Evolutionary conservation across 2,113 vertebrate species (phyloP).

Genomic region (Plestiodon gilberti): DNA sequence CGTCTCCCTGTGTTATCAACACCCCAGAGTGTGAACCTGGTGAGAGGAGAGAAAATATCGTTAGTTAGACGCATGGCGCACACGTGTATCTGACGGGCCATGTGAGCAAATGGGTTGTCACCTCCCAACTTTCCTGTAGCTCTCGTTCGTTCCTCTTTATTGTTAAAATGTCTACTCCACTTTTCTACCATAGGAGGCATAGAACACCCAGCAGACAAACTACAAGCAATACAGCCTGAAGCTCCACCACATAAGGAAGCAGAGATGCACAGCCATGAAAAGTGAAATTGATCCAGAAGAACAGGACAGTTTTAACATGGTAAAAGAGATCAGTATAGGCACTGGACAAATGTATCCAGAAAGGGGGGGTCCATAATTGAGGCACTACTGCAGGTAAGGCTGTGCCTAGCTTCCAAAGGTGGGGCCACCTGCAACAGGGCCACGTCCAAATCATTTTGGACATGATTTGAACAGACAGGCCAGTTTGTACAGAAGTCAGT

Average conservation of each 20-base stretch:
- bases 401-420: no score
- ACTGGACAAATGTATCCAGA: background rate
- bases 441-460: no score
- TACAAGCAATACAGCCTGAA: background rate
- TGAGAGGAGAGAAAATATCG: background rate
- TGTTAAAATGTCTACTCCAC: background rate
- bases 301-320: background rate
- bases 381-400: no score
- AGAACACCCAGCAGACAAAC: no score
- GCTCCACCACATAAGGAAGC: background rate
- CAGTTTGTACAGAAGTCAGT: no score
- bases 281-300: background rate
- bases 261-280: background rate
- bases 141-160: background rate
- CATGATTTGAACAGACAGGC: no score
- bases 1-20: conserved; percentile 96
- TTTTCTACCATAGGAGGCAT: background rate
- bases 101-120: background rate
- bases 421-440: no score
- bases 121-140: background rate
- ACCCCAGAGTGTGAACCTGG: conserved; percentile 96
- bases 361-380: no score
- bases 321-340: background rate
- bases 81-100: background rate
- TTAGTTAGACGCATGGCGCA: background rate